These are phyloP conservation scores for Pongo pygmaeus DNA, from an alignment of 2,113 vertebrate genomes.

Conservation along the genomic window DNA sequence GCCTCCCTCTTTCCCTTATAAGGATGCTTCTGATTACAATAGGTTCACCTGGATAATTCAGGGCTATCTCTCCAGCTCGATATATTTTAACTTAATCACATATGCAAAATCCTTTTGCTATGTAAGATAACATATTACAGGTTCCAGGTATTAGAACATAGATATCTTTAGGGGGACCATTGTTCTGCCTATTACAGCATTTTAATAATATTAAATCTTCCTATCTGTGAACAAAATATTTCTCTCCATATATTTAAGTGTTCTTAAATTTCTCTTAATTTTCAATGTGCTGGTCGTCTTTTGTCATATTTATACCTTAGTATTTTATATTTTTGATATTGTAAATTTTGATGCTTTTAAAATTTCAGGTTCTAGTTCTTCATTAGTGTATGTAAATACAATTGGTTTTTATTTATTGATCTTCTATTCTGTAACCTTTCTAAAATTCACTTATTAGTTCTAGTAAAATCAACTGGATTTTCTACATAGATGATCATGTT, in stretches of 20 bases:
- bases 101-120: background rate
- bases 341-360: constrained; percentile 5
- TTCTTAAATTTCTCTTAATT: constrained; percentile 18
- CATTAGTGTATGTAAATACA: background rate
- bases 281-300: background rate
- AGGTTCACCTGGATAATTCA: background rate
- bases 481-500: background rate
- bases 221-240: background rate
- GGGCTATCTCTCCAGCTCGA: background rate
- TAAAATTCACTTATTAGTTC: background rate
- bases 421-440: background rate
- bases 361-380: background rate
- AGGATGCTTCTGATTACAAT: background rate
- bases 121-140: background rate
- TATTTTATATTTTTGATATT: background rate
- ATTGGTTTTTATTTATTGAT: constrained; percentile 14
- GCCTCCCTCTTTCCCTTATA: background rate
- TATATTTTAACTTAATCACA: background rate
- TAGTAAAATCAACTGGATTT: background rate
- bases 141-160: background rate
- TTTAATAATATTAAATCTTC: background rate
- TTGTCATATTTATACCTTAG: background rate
- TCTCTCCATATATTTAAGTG: background rate
- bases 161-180: background rate
- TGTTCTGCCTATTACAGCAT: background rate